Evolutionary conservation across 2,797 vertebrate species (phyloP).

Genomic region (Crypturellus tataupa): DNA sequence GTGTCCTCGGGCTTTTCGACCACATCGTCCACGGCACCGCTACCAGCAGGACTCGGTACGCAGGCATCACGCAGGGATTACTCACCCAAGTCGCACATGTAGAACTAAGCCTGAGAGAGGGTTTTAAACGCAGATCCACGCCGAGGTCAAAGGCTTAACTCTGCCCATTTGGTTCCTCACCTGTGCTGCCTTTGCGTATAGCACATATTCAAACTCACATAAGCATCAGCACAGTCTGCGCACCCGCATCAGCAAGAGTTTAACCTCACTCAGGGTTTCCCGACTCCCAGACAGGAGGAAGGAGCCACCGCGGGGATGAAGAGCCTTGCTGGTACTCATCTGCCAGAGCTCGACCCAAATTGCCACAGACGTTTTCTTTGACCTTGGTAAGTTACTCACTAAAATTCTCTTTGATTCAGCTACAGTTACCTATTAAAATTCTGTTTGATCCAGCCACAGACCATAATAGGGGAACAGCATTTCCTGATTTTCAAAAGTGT

Average conservation of each 20-base stretch:
- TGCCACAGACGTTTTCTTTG: fast-evolving
- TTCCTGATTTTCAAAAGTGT: neutral
- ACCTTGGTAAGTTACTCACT: neutral
- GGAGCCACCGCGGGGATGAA: neutral
- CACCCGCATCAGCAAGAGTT: neutral
- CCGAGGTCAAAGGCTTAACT: neutral
- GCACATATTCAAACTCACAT: neutral
- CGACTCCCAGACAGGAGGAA: neutral
- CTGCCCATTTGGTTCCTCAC: neutral
- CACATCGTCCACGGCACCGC: neutral
- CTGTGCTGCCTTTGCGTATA: neutral
- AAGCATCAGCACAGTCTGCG: neutral
- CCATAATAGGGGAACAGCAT: neutral
- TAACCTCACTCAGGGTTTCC: neutral
- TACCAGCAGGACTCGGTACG: fast-evolving
- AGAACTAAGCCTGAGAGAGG: neutral
- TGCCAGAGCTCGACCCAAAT: neutral
- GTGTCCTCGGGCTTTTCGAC: neutral
- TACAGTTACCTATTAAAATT: neutral
- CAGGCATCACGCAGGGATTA: neutral
- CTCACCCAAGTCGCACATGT: fast-evolving
- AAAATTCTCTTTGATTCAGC: neutral
- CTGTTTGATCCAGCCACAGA: neutral
- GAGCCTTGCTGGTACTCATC: neutral
- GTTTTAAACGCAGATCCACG: neutral